Evolutionary conservation across 2,888 invertebrate species (phyloP).

Genomic region (Stenolophus ochropezus): DNA sequence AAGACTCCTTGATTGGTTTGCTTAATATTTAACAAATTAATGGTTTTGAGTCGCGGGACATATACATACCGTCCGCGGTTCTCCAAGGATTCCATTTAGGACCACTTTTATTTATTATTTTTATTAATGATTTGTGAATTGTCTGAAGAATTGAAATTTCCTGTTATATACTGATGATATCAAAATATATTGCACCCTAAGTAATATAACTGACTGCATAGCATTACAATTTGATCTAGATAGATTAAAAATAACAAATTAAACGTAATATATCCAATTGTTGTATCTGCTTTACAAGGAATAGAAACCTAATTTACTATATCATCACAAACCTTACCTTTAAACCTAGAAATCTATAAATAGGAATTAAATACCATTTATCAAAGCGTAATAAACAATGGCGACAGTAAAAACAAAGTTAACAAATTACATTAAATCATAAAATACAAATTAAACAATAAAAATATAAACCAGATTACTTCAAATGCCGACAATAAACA

Average conservation of each 20-base stretch:
- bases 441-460: no score
- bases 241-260: not conserved
- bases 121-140: slow-evolving; percentile 1
- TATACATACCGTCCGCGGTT: slow-evolving; percentile 61
- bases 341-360: no score
- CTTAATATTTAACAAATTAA: slow-evolving; percentile 58
- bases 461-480: no score
- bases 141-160: not conserved
- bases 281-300: not conserved
- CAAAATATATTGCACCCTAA: not conserved
- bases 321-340: no score
- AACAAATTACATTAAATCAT: no score
- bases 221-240: not conserved
- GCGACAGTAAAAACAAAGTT: no score
- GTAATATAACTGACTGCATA: not conserved
- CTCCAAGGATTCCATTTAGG: slow-evolving; percentile 63
- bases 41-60: slow-evolving; percentile 44
- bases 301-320: not conserved
- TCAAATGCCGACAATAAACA: no score
- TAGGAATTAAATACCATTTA: no score
- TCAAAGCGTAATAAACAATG: no score
- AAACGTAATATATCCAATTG: not conserved
- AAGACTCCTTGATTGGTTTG: slow-evolving; percentile 60
- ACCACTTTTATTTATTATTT: no score
- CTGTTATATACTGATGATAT: not conserved